Evolutionary conservation across 37 sponge, comb jelly and placozoan species (phyloP), one percentile per base, ranked within the genome.

Genomic region (Theonella swinhoei): DNA sequence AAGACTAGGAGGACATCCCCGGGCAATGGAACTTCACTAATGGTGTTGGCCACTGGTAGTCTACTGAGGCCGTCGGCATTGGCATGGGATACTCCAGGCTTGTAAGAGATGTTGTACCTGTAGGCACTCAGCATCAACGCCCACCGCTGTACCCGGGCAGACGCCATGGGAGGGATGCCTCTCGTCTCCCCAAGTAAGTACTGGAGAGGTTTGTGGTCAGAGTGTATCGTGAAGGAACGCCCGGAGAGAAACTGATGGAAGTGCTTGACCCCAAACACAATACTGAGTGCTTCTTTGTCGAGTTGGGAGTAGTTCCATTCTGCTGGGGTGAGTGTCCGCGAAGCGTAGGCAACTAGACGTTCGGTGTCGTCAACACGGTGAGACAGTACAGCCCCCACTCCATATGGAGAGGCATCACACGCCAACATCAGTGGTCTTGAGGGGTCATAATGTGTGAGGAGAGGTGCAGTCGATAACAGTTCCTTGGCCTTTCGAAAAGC

Each of bases 291-390:
- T 41, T 82, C 83, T 37, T 82, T 82, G 63, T 82, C 83, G 4
- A 82, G 39, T 60, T 82, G 83, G 7, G 83, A 30, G 39, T 82
- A 82, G 4, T 82, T 82, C 83, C 62, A 14, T 30, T 82, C 83
- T 9, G 82, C 82, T 1, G 82, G 72, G 0, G 59, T 36, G 1
- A 70, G 61, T 5, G 82, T 36, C 1, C 82, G 3, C 9, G 81
- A 80, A 0, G 81, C 70, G 32, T 64, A 80, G 35, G 81, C 81
- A 42, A 69, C 38, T 31, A 47, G 71, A 1, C 60, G 25, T 20
- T 80, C 81, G 1, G 22, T 31, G 23, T 31, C 47, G 24, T 37
- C 68, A 1, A 24, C 0, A 3, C 22, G 20, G 30, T 77, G 63
- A 2, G 64, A 77, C 64, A 77, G 8, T 2, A 77, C 78, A 0